Percentiles rank a stretch among this genome's conserved stretches.
Conservation (phyloP, 2,113 vertebrate genomes). For the Nettapus auritus region DNA sequence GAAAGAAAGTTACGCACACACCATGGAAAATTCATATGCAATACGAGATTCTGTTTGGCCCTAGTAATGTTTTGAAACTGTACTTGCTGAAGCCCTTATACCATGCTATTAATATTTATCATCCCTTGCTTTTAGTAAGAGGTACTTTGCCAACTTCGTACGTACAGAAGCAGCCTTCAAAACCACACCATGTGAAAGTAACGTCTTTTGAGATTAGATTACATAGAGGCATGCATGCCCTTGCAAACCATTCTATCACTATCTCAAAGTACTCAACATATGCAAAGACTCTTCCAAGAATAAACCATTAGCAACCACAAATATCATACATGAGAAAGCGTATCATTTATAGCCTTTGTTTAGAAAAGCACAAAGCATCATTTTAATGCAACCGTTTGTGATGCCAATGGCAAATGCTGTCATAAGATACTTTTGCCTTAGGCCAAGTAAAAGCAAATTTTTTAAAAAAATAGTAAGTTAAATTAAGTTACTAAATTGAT, state of each 20-base stretch:
- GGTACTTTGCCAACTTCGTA: neutral
- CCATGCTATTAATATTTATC: neutral
- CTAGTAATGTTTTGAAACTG: neutral
- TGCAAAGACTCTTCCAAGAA: constrained; percentile 67
- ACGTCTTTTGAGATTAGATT: constrained; percentile 64
- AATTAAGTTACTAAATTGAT: neutral
- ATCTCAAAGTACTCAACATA: constrained; percentile 34
- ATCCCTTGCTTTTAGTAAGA: neutral
- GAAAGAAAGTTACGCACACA: neutral
- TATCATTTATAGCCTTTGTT: constrained; percentile 41
- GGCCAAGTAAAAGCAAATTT: neutral
- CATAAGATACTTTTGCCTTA: neutral
- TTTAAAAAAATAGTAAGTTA: neutral
- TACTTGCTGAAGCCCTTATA: neutral
- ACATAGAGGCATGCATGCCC: constrained; percentile 63
- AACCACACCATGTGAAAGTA: constrained; percentile 46
- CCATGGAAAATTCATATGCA: neutral
- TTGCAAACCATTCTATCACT: constrained; percentile 32
- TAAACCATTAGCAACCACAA: constrained; percentile 60
- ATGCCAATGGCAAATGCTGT: neutral
- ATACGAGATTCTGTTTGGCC: neutral
- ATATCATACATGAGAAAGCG: neutral
- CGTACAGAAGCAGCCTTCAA: constrained; percentile 14
- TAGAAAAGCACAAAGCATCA: neutral
- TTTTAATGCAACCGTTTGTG: neutral